These are phyloP conservation scores for Coenobita brevimanus DNA, from an alignment of 1,140 invertebrate species.

Conservation along the genomic window DNA sequence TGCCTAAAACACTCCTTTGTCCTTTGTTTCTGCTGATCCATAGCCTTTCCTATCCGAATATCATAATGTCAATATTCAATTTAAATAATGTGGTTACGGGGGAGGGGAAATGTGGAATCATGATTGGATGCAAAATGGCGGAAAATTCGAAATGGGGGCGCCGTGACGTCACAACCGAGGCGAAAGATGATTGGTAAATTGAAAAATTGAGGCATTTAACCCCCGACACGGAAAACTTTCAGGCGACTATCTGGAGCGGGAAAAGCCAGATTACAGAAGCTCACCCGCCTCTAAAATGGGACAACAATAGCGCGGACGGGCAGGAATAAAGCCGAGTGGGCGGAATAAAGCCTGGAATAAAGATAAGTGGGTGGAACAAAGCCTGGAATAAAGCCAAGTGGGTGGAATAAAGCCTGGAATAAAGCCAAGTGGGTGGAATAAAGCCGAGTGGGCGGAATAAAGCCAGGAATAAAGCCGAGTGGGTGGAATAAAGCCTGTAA, in stretches of 20 bases:
- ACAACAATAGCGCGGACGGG: not conserved
- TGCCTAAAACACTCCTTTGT: slow-evolving; percentile 24
- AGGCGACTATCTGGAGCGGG: slow-evolving; percentile 51
- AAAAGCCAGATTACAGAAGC: slow-evolving; percentile 8
- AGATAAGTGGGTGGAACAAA: not conserved
- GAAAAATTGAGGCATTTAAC: slow-evolving; percentile 66
- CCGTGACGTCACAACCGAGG: slow-evolving; percentile 60
- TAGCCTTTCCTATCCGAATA: slow-evolving; percentile 26
- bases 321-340: not conserved
- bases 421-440: no score
- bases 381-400: not conserved
- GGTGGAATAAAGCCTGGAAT: not conserved
- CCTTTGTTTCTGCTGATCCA: slow-evolving; percentile 27
- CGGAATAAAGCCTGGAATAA: not conserved
- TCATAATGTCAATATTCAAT: slow-evolving; percentile 66
- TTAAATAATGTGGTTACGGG: slow-evolving; percentile 60
- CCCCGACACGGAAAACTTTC: slow-evolving; percentile 62
- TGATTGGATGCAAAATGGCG: slow-evolving; percentile 66
- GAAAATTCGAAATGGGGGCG: slow-evolving; percentile 61
- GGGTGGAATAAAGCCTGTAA: not conserved
- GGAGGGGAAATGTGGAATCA: slow-evolving; percentile 33
- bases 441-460: not conserved
- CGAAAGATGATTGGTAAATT: slow-evolving; percentile 66
- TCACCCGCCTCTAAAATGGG: not conserved
- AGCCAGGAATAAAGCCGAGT: not conserved